phyloP scores from a whole-genome alignment of 2,797 vertebrate genomes.

The Falco concolor region DNA sequence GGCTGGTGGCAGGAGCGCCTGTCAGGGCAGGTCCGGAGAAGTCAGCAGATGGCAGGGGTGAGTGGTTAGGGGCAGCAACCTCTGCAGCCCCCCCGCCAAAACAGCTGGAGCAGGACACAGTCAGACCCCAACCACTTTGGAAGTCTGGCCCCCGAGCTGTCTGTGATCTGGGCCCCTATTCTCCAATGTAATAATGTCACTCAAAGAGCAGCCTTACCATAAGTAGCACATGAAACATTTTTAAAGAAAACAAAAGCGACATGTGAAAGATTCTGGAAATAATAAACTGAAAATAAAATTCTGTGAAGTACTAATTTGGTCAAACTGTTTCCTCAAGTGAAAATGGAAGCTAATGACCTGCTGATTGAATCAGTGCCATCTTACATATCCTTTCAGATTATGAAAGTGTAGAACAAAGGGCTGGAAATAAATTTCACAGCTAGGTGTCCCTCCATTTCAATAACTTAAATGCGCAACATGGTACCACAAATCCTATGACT shows the following conservation, averaged over 20 bases:
- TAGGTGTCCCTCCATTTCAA: neutral
- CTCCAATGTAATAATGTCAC: neutral
- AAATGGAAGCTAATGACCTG: neutral
- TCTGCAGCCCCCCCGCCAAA: neutral
- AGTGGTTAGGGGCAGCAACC: neutral
- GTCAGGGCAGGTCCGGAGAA: neutral
- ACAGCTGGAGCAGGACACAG: neutral
- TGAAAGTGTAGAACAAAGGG: neutral
- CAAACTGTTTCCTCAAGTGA: neutral
- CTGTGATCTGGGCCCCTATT: neutral
- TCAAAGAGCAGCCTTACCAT: neutral
- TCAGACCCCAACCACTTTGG: neutral
- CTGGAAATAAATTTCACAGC: neutral
- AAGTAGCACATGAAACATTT: neutral
- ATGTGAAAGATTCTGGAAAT: neutral
- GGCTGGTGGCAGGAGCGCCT: neutral
- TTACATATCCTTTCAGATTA: neutral
- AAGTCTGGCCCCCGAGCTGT: fast-evolving
- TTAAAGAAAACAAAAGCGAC: neutral
- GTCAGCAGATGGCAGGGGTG: neutral
- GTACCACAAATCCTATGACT: neutral
- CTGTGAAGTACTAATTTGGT: neutral
- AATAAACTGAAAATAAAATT: neutral
- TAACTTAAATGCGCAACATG: neutral
- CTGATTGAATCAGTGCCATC: neutral